A percentile compares a stretch with the other conserved stretches of the same genome.
These are phyloP conservation scores for Parus major DNA, from an alignment of 2,113 vertebrate species.

Conservation along the genomic window DNA sequence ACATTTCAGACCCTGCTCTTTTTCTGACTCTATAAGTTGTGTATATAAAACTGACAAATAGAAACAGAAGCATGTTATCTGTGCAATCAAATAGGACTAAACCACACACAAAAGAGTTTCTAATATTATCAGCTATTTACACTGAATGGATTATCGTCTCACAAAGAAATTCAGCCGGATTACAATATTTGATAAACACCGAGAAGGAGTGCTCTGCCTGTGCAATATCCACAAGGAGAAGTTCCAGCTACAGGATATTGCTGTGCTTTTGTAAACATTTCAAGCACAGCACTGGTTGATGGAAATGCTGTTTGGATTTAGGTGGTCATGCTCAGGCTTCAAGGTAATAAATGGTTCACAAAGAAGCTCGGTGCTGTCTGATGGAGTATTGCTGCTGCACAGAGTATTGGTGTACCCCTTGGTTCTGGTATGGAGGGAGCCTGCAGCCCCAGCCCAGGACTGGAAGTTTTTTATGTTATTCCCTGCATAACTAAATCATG, in stretches of 20 bases:
- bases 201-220: neutral
- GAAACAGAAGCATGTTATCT: neutral
- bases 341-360: neutral
- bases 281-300: neutral
- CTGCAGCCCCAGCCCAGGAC: neutral
- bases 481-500: neutral
- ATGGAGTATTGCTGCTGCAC: accelerated
- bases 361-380: neutral
- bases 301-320: neutral
- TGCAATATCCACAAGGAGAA: neutral
- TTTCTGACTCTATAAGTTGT: neutral
- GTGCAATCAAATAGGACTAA: neutral
- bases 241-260: neutral
- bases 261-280: neutral
- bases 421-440: neutral
- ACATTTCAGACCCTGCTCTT: neutral
- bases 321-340: neutral
- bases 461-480: neutral
- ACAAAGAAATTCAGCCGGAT: neutral
- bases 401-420: neutral
- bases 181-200: neutral
- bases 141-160: neutral
- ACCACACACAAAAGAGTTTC: neutral
- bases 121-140: neutral
- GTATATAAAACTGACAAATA: neutral